phyloP scores from a whole-genome alignment of 2,797 vertebrate genomes.

The Cheirogaleus major region DNA sequence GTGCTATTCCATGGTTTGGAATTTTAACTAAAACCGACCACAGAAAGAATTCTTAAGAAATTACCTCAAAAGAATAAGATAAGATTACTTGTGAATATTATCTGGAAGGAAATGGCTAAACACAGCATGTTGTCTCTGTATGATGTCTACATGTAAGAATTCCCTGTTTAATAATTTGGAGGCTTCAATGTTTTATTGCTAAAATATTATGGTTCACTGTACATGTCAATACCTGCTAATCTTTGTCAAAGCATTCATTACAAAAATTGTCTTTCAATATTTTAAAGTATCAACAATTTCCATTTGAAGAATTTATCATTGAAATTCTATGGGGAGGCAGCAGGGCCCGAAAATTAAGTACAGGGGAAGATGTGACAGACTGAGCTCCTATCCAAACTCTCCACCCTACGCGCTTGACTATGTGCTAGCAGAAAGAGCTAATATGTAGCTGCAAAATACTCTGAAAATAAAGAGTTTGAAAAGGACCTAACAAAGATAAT shows the following conservation, averaged over 20 bases:
- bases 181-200: slow-evolving; percentile 53
- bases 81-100: neutral
- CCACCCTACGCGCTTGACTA: neutral
- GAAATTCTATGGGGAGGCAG: neutral
- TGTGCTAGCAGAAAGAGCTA: neutral
- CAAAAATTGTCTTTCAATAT: slow-evolving; percentile 57
- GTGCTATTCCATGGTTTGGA: neutral
- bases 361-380: neutral
- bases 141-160: neutral
- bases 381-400: neutral
- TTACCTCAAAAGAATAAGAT: slow-evolving; percentile 14
- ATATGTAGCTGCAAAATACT: neutral
- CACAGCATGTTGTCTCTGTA: neutral
- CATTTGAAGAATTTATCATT: slow-evolving; percentile 58
- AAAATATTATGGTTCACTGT: slow-evolving; percentile 49
- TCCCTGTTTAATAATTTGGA: slow-evolving; percentile 55
- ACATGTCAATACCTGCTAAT: slow-evolving; percentile 45
- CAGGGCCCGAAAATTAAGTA: neutral
- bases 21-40: slow-evolving; percentile 36
- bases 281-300: slow-evolving; percentile 66
- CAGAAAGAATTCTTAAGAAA: neutral
- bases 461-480: neutral
- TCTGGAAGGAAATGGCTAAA: neutral
- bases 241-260: slow-evolving; percentile 40
- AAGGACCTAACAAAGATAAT: neutral